Percentiles rank a stretch among this genome's conserved stretches.
Evolutionary conservation across 2,113 vertebrate species (phyloP).

Genomic region (Oryzias javanicus): DNA sequence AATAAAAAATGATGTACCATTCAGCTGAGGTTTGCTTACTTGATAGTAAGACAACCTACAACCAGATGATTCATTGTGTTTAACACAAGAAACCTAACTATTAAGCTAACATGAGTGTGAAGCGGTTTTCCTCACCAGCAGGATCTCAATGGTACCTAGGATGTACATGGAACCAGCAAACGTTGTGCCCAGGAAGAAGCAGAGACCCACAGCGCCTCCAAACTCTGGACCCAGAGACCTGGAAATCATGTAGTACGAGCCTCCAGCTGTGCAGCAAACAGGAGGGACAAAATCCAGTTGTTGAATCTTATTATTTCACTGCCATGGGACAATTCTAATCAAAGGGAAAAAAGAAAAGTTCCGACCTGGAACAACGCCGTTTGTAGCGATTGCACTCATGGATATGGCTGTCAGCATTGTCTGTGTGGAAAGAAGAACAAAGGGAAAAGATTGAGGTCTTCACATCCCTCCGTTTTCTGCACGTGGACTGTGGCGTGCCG

Average conservation of each 20-base stretch:
- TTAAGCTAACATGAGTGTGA: no score
- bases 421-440: constrained; percentile 62
- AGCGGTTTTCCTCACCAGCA: constrained; percentile 68
- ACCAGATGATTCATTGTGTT: no score
- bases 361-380: constrained; percentile 93
- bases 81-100: no score
- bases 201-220: constrained; percentile 81
- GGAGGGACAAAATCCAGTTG: neutral
- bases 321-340: no score
- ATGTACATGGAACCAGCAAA: constrained; percentile 85
- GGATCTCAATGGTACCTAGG: constrained; percentile 82
- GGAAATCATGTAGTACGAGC: constrained; percentile 84
- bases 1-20: no score
- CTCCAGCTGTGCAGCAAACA: constrained; percentile 69
- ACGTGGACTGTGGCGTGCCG: neutral
- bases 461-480: neutral
- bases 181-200: constrained; percentile 82
- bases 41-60: no score
- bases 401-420: constrained; percentile 97
- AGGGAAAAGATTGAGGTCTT: neutral
- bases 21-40: no score
- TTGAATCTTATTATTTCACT: neutral
- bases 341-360: neutral
- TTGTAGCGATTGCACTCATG: constrained; percentile 97
- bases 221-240: constrained; percentile 82